Evolutionary conservation across 2,113 vertebrate genomes (phyloP), one percentile per base, ranked within the genome.

Genomic region (Polypterus bichir): DNA sequence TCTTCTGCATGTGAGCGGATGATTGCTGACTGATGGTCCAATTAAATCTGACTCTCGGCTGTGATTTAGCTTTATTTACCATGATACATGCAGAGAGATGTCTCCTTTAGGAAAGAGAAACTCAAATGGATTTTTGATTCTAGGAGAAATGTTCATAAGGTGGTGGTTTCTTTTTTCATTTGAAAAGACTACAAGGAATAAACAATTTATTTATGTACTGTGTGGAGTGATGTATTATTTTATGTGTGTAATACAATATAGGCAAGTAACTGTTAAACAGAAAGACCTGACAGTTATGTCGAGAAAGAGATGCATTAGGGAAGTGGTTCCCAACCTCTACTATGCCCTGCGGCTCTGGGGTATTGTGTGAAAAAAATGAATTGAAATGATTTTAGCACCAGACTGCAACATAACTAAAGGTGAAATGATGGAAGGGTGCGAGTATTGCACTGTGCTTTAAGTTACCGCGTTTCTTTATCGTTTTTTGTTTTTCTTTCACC

Each of bases 1-100:
- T 60, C 60, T 53, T 48, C 48, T 52, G 57, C 48, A 8, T 64
- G 57, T 57, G 8, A 45, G 51, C 52, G 44, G 47, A 66, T 68
- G 47, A 44, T 52, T 60, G 54, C 52, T 47, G 44, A 61, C 27
- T 65, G 63, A n/a, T 59, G 65, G 48, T 55, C 27, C 48, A 44
- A 44, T 61, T 64, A 9, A 48, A 27, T 6, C 64, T 67, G 61
- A 54, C 65, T 54, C 46, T 58, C 67, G 55, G 59, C 44, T 54
- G 57, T 49, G 47, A 48, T 64, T 60, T 59, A 55, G 48, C 60
- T 48, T 71, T 53, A 65, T 67, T 76, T 67, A 61, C 59, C 73
- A 52, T 56, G 63, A 71, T 71, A 62, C 54, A 48, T 59, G 56
- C 60, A 47, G 62, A 47, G 27, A 54, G 51, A 54, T 49, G 46